These are phyloP conservation scores for Drosophila nigrodunni DNA, from an alignment of 1,140 invertebrate species.

Conservation along the genomic window DNA sequence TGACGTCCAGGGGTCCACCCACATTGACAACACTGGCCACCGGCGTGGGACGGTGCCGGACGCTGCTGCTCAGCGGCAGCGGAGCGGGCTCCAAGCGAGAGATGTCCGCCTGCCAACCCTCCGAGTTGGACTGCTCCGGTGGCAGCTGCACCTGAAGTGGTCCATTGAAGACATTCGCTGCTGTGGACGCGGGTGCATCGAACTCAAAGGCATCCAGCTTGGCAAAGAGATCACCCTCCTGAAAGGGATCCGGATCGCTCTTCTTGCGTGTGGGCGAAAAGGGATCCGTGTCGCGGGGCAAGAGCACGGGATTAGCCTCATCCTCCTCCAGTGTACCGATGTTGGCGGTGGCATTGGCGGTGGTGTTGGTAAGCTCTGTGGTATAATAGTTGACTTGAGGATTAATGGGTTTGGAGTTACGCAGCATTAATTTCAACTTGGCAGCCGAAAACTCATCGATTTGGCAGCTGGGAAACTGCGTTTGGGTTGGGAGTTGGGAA, in stretches of 20 bases:
- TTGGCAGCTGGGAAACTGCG: slow-evolving; percentile 29
- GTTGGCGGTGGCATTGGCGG: slow-evolving; percentile 11
- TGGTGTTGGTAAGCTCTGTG: slow-evolving; percentile 52
- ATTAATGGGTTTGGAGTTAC: slow-evolving; percentile 71
- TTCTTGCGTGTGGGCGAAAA: slow-evolving; percentile 84
- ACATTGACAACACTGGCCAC: slow-evolving; percentile 45
- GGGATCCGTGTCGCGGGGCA: slow-evolving; percentile 83
- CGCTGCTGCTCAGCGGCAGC: slow-evolving; percentile 40
- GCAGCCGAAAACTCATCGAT: slow-evolving; percentile 62
- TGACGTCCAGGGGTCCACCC: slow-evolving; percentile 66
- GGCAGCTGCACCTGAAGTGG: slow-evolving; percentile 70
- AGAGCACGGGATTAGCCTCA: slow-evolving; percentile 68
- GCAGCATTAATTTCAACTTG: slow-evolving; percentile 72
- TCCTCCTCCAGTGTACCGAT: slow-evolving; percentile 45
- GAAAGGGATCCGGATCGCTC: slow-evolving; percentile 89
- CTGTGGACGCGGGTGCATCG: slow-evolving; percentile 74
- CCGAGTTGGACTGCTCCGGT: slow-evolving; percentile 47
- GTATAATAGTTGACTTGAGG: slow-evolving; percentile 75
- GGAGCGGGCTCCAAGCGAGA: slow-evolving; percentile 37
- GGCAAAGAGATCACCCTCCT: slow-evolving; percentile 87
- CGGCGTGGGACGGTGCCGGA: slow-evolving; percentile 56
- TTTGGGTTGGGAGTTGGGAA: slow-evolving; percentile 14
- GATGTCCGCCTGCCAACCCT: slow-evolving; percentile 39
- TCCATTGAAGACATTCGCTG: slow-evolving; percentile 59
- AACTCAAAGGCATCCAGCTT: slow-evolving; percentile 88